Evolutionary conservation across 2,888 invertebrate genomes (phyloP), one percentile per base, ranked within the genome.

Genomic region (Sesamia inferens): DNA sequence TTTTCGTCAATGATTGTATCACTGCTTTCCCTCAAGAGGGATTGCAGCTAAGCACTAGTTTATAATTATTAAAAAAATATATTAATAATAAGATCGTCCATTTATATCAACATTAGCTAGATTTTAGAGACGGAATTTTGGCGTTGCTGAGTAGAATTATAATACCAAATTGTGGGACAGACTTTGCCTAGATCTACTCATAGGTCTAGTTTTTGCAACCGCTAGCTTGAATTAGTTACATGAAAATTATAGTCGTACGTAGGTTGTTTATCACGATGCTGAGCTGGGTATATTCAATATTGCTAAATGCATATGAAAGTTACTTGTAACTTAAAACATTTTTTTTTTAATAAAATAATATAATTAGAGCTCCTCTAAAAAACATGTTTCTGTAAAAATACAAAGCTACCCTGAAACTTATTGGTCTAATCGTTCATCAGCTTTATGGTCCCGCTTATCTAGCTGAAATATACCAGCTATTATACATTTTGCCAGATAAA

Each of bases 401-500:
- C 42, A 63, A 57, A 62, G 22, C 14, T 68, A 31, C 19, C 22
- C 39, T 47, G n/a, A 63, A 68, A 16, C 44, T 59, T 78, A n/a
- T 72, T 47, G 63, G 11, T 51, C 6, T 57, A 59, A 69, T 67
- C 61, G 68, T 61, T 66, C 66, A 68, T 69, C 69, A 55, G 59
- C 55, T 68, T 71, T 55, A 61, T 58, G 54, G 62, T 55, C 39
- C 63, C 67, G 69, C 61, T 61, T 74, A 78, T 67, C 61, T 64
- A 64, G 14, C 58, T 71, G 58, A 79, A 71, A 74, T 76, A 78
- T 70, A 77, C 74, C 67, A 66, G 72, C 68, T 51, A 63, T 67
- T 71, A 67, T 47, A 74, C 24, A 73, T 78, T 83, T 58, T 71
- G 19, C 47, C 69, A 61, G 68, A 83, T 79, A 83, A 79, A 67